Evolutionary conservation across 2,113 vertebrate genomes (phyloP), one percentile per base, ranked within the genome.

Genomic region (Callionymus lyra): DNA sequence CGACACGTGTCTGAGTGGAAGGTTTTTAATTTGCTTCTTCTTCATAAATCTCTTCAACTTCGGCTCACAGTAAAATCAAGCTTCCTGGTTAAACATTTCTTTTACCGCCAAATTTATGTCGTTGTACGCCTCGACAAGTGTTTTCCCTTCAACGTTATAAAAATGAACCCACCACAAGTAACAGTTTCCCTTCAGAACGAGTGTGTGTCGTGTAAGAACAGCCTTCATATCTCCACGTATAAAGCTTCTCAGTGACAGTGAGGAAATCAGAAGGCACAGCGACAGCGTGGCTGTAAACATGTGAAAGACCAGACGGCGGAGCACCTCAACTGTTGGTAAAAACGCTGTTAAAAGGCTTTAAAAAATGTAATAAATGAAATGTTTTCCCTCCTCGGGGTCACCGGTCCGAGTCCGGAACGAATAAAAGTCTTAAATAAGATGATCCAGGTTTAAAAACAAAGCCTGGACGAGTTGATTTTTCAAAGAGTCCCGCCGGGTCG

Each of bases 291-390:
- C 52, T 68, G 79, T 83, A 81, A 84, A 82, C 83, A 72, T 51
- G 33, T 51, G 15, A 51, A 39, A 41, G 41, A 10, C 36, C 59
- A 71, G 82, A 85, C 82, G 86, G 78, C 67, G 72, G 67, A 27
- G 21, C 21, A 27, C 8, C 21, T 27, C 27, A 34, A 38, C 37
- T 17, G 73, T 72, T 41, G 10, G 72, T 37, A 31, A 65, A 70
- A 84, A 79, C 81, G 76, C 80, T 82, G 84, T 80, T 79, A 72
- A 86, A 89, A 91, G 64, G 87, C 89, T 86, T 84, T 83, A 86
- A 34, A 4, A 18, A 34, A 85, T 80, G 73, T 76, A 72, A 74
- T 70, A 38, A 56, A 60, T 16, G 32, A 55, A 47, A 38, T 38
- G 12, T n/a, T n/a, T n/a, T n/a, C n/a, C n/a, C 17, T 85, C 84